Evolutionary conservation across 1,140 invertebrate genomes (phyloP).

Genomic region (Brachionus rotundiformis): DNA sequence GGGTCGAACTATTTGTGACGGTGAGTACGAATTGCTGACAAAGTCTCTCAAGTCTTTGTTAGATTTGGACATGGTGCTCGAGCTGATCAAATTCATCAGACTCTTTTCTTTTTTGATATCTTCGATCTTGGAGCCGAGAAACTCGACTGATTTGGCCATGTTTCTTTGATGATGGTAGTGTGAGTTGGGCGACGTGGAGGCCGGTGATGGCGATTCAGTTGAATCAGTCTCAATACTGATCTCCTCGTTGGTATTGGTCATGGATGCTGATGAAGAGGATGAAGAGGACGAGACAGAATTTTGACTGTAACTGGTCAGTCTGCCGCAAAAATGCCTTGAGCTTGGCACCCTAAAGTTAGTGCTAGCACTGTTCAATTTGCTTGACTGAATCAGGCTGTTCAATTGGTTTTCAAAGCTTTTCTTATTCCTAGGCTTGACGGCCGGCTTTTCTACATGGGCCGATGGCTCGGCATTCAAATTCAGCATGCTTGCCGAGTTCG

Average conservation of each 20-base stretch:
- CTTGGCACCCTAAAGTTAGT: constrained; percentile 37
- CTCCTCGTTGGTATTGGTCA: constrained; percentile 7
- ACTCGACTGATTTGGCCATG: constrained; percentile 35
- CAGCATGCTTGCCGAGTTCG: constrained; percentile 36
- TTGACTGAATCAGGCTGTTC: neutral
- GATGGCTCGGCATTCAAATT: neutral
- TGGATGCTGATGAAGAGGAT: constrained; percentile 8
- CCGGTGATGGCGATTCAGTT: neutral
- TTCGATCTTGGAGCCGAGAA: neutral
- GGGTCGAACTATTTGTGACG: constrained; percentile 45
- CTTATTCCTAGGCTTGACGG: neutral
- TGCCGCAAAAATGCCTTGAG: constrained; percentile 45
- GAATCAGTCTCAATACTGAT: constrained; percentile 30
- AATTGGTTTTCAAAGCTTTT: constrained; percentile 21
- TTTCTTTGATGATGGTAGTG: neutral
- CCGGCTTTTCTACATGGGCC: neutral
- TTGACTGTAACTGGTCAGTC: neutral
- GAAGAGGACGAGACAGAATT: neutral
- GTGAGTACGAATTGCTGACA: constrained; percentile 35
- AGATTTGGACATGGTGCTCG: neutral
- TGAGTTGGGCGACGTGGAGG: constrained; percentile 32
- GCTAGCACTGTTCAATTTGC: neutral
- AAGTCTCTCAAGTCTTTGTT: constrained; percentile 32
- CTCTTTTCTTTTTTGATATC: constrained; percentile 40
- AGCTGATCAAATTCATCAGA: neutral